A percentile compares a stretch with the other conserved stretches of the same genome.
Conservation (phyloP, 2,797 vertebrate genomes). For the Sebastes jordani region DNA sequence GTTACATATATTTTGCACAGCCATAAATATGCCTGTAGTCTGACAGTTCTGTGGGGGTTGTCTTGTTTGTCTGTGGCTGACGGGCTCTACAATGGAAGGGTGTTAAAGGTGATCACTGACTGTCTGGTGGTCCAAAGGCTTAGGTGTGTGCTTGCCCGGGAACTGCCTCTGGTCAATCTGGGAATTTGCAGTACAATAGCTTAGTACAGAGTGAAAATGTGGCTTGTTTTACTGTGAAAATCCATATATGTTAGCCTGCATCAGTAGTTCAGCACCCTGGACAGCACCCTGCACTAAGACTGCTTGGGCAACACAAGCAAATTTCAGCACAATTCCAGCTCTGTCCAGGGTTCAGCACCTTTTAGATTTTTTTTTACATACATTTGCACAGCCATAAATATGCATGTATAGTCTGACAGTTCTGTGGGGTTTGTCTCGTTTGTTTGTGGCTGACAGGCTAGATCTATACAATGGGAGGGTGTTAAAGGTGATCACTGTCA, state of each 20-base stretch:
- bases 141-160: background rate
- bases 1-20: background rate
- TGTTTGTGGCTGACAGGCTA: background rate
- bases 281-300: background rate
- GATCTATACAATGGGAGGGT: background rate
- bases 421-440: background rate
- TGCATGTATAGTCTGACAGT: background rate
- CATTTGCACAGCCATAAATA: background rate
- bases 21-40: background rate
- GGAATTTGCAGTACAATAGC: background rate
- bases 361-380: too few species aligned
- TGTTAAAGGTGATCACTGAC: background rate
- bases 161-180: background rate
- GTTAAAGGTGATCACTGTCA: background rate
- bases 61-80: background rate
- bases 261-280: constrained; percentile 18
- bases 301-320: background rate
- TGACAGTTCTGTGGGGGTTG: background rate
- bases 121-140: background rate
- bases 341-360: constrained; percentile 29
- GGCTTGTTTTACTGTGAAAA: background rate
- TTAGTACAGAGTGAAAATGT: background rate
- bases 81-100: background rate
- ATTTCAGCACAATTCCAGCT: background rate
- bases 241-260: background rate